Evolutionary conservation across 2,888 invertebrate genomes (phyloP).

Genomic region (Heliconius sara): DNA sequence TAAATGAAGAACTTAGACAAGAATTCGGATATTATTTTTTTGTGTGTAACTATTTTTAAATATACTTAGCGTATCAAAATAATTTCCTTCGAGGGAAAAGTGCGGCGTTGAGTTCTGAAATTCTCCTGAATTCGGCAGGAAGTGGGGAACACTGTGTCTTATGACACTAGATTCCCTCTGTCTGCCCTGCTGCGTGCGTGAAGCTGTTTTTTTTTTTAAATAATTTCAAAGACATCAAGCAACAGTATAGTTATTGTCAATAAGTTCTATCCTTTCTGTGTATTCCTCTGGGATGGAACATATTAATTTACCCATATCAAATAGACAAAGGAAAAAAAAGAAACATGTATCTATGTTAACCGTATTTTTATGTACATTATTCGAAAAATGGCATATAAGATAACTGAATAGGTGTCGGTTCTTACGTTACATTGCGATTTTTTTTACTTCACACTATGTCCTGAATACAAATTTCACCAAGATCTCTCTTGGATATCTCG

Average conservation of each 20-base stretch:
- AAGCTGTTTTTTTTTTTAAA: too few species aligned
- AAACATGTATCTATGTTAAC: neutral
- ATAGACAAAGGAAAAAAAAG: neutral
- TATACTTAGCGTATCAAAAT: neutral
- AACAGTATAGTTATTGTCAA: neutral
- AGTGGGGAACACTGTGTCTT: too few species aligned
- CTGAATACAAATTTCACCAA: too few species aligned
- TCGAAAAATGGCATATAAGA: too few species aligned
- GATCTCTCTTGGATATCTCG: too few species aligned
- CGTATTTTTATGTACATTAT: neutral
- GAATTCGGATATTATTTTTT: neutral
- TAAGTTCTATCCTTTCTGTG: neutral
- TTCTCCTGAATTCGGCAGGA: too few species aligned
- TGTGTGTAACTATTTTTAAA: neutral
- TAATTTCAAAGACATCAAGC: neutral
- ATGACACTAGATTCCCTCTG: too few species aligned
- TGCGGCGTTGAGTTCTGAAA: too few species aligned
- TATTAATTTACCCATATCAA: neutral
- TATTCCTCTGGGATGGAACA: neutral
- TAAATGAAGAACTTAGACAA: neutral
- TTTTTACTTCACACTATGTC: too few species aligned
- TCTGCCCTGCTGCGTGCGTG: too few species aligned
- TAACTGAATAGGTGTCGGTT: too few species aligned
- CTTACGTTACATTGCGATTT: too few species aligned
- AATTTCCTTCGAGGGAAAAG: neutral